phyloP scores from a whole-genome alignment of 64 coral and sea anemone species.

The Astreopora myriophthalma region DNA sequence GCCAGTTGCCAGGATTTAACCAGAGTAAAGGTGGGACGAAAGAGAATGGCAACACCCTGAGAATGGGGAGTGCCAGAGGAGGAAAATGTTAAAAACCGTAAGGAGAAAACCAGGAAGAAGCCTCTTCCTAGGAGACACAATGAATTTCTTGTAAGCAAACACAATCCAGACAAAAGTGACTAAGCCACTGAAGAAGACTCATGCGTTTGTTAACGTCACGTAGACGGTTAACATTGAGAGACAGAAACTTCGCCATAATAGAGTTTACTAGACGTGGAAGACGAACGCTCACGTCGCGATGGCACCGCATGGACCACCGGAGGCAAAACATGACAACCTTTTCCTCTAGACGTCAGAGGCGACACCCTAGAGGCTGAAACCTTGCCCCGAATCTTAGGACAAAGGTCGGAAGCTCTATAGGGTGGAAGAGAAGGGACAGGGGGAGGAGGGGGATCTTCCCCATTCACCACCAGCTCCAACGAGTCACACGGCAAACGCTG shows the following conservation, averaged over 20 bases:
- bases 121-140: neutral
- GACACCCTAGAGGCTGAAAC: no score
- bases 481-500: no score
- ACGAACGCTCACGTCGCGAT: neutral
- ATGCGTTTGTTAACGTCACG: neutral
- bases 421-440: no score
- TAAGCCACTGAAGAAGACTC: conserved; percentile 28
- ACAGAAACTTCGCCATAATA: neutral
- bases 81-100: neutral
- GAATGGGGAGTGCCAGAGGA: neutral
- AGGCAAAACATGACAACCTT: no score
- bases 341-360: no score
- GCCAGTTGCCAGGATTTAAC: neutral
- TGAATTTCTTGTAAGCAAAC: conserved; percentile 66
- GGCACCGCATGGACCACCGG: no score
- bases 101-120: conserved; percentile 21
- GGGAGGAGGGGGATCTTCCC: no score
- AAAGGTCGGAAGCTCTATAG: no score
- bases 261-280: neutral
- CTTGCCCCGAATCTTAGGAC: no score
- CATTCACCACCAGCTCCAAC: no score
- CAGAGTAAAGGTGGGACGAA: neutral
- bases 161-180: neutral
- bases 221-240: conserved; percentile 34
- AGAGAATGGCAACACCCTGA: neutral